Conservation (phyloP, 1,140 invertebrate genomes). For the Uloborus diversus region DNA sequence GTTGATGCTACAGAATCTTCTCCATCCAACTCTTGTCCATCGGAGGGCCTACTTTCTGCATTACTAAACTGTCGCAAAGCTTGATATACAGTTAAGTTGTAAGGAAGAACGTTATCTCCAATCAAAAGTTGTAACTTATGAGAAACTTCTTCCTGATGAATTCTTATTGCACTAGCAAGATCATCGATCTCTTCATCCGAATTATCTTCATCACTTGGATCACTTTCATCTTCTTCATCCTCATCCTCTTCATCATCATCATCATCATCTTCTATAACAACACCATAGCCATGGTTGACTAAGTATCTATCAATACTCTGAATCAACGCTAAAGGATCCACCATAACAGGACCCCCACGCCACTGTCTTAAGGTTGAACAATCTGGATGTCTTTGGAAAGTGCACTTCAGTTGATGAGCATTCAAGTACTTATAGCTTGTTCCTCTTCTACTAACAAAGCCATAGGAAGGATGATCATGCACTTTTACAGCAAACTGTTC, state of each 20-base stretch:
- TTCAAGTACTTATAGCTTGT: constrained; percentile 98
- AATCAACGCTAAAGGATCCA: constrained; percentile 96
- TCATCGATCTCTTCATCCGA: constrained; percentile 79
- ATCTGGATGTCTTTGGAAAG: constrained; percentile 92
- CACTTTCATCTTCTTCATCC: constrained; percentile 74
- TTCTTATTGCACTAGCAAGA: constrained; percentile 88
- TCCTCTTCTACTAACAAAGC: constrained; percentile 76
- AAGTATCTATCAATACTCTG: constrained; percentile 90
- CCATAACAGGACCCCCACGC: constrained; percentile 98
- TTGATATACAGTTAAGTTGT: constrained; percentile 99
- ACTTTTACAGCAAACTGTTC: constrained; percentile 99
- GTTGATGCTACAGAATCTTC: constrained; percentile 85
- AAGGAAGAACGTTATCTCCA: constrained; percentile 91
- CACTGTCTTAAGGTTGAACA: constrained; percentile 95
- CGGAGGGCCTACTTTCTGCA: constrained; percentile 13
- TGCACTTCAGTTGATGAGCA: constrained; percentile 98
- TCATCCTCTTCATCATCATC: constrained; percentile 74
- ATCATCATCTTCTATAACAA: constrained; percentile 61
- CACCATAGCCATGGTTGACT: constrained; percentile 63
- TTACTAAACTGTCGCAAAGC: constrained; percentile 91
- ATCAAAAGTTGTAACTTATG: constrained; percentile 97
- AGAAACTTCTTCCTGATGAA: constrained; percentile 81
- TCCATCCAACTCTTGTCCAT: constrained; percentile 74
- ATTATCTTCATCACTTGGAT: constrained; percentile 67
- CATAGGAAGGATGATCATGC: constrained; percentile 82